These are phyloP conservation scores for Malacosoma neustria DNA, from an alignment of 2,888 invertebrate genomes.

Conservation along the genomic window DNA sequence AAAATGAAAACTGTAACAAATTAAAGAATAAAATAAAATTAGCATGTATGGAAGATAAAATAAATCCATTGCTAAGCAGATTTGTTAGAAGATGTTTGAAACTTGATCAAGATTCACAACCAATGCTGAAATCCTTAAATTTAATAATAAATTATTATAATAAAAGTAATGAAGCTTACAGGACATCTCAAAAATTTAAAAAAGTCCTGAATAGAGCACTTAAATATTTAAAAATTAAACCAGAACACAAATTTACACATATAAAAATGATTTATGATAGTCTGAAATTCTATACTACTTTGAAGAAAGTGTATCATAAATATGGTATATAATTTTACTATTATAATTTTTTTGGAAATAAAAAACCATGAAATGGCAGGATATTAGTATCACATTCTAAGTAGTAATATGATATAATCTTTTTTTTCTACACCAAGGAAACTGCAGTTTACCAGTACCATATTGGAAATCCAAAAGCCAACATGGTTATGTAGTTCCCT, in stretches of 20 bases:
- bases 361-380: neutral
- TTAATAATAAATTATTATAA: conserved; percentile 31
- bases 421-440: no score
- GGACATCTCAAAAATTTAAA: conserved; percentile 23
- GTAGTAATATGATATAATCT: no score
- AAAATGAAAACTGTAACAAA: no score
- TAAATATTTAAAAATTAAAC: conserved; percentile 22
- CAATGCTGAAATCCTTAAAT: conserved; percentile 35
- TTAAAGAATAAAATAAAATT: neutral
- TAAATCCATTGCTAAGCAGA: conserved; percentile 16
- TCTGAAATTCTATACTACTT: conserved; percentile 21
- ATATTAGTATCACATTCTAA: no score
- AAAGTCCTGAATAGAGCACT: conserved; percentile 21
- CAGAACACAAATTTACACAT: conserved; percentile 33
- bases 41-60: neutral
- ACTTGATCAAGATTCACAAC: conserved; percentile 26
- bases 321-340: neutral
- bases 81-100: conserved; percentile 31
- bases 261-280: conserved; percentile 35
- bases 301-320: conserved; percentile 22
- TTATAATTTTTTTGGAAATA: no score
- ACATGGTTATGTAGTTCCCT: no score
- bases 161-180: conserved; percentile 22
- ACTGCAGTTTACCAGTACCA: no score
- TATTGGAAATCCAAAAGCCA: no score